Evolutionary conservation across 37 sponge, comb jelly and placozoan genomes (phyloP), one percentile per base, ranked within the genome.

Genomic region (Petrosia ficiformis): DNA sequence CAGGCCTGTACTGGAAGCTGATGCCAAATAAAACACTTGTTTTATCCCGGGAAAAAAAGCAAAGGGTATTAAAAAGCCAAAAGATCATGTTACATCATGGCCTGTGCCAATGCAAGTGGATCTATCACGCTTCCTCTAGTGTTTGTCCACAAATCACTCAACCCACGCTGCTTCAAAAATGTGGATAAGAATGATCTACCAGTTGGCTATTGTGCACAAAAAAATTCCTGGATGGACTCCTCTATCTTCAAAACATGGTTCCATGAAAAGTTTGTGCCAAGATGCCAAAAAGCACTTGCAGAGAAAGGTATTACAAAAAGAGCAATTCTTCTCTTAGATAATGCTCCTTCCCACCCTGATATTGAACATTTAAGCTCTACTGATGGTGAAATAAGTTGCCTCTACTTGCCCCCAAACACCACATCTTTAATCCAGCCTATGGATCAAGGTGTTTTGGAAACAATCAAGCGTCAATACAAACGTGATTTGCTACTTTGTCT

Each of bases 381-480:
- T 4, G 71, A 80, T 70, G 81, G 81, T 43, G 56, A 60, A 31
- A 83, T 83, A 1, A 31, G 3, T 21, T 79, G 74, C 43, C 1
- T 77, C 1, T 82, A 36, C 32, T 42, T 74, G 22, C 83, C 76
- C 6, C 69, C 83, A 29, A 82, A 82, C 64, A 77, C 74, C 2
- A 82, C 83, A 10, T 74, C 83, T 4, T 14, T 82, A 5, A 65
- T 82, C 34, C 83, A 82, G 29, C 83, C 83, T 56, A 73, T 80
- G 61, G 86, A 86, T 73, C 75, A 78, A 69, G 89, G 83, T 1
- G 70, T 82, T 30, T 31, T 88, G 22, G 83, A 88, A 79, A 38
- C 68, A 28, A 3, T 78, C 39, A 86, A 73, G 80, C 30, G 75
- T 39, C 43, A 70, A 0, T 86, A 86, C 48, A 54, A 69, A 41